Conservation (phyloP, 2,797 vertebrate genomes). For the Microctenopoma lineatum region DNA sequence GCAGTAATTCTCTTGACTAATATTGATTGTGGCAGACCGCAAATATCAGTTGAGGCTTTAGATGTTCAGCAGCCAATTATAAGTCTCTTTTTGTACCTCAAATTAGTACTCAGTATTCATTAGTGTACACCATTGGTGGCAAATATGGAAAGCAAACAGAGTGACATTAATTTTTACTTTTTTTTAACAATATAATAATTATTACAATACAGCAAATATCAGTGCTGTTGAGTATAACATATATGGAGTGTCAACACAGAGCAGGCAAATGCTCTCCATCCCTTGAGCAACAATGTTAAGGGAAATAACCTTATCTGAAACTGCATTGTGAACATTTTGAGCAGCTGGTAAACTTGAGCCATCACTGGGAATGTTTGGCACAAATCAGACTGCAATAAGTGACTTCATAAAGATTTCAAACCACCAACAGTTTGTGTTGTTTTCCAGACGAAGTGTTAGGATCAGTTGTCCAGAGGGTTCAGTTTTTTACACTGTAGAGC, state of each 20-base stretch:
- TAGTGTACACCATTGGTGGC: not conserved
- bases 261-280: conserved; percentile 28
- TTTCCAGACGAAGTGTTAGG: too few species aligned
- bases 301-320: conserved; percentile 49
- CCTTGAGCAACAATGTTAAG: conserved; percentile 19
- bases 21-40: conserved; percentile 26
- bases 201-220: not conserved
- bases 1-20: conserved; percentile 5
- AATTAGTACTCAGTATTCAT: not conserved
- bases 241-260: conserved; percentile 34
- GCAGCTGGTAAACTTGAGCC: conserved; percentile 48
- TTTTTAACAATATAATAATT: too few species aligned
- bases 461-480: too few species aligned
- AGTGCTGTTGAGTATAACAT: not conserved
- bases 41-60: not conserved
- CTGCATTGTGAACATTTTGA: conserved; percentile 10
- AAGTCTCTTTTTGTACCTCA: not conserved
- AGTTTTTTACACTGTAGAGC: too few species aligned
- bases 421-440: too few species aligned
- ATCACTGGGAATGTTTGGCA: conserved; percentile 28
- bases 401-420: too few species aligned
- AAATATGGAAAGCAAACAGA: not conserved
- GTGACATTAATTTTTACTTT: not conserved
- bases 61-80: not conserved
- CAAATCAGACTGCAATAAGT: too few species aligned